Evolutionary conservation across 2,797 vertebrate species (phyloP), one percentile per base, ranked within the genome.

Genomic region (Cynopterus sphinx): DNA sequence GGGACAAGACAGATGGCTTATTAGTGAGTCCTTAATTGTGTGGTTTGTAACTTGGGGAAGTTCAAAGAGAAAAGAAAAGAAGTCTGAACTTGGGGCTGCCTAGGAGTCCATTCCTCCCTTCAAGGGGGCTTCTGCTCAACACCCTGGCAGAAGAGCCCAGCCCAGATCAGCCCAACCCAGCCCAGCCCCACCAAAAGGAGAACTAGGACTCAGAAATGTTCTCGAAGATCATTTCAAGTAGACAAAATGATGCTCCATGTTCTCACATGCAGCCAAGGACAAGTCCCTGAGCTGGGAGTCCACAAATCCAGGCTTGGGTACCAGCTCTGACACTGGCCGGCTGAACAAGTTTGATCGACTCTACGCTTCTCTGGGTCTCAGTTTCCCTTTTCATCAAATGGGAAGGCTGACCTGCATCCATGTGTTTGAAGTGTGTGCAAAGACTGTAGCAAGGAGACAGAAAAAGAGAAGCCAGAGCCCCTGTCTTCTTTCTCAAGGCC

Each of bases 11-110:
- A 85, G 97, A 98, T 98, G 97, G 97, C 96, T 98, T 98, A 98
- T 98, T 98, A 98, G 98, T 17, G 63, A 97, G 85, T 53, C 73
- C 95, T 98, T 99, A 98, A 98, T 98, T 98, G 97, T 97, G 97
- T 97, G 96, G 97, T 98, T 98, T 98, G 98, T 98, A 98, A 97
- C 98, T 98, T 97, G 92, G 96, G 51, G 90, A 98, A 98, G 97
- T 90, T 97, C 87, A 96, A 96, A 92, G 81, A 91, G 95, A 85
- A 96, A 82, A 79, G 61, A 65, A 95, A 90, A 46, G 90, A 88
- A 90, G 43, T 46, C 90, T 75, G 75, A 39, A 33, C 95, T 26
- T 12, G 74, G 11, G 17, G 46, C 39, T 95, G 68, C 87, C 88
- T 43, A 6, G 49, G n/a, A 70, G 77, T 31, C 22, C 43, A 1